Conservation (phyloP, 2,113 vertebrate genomes). For the Triplophysa siluroides region DNA sequence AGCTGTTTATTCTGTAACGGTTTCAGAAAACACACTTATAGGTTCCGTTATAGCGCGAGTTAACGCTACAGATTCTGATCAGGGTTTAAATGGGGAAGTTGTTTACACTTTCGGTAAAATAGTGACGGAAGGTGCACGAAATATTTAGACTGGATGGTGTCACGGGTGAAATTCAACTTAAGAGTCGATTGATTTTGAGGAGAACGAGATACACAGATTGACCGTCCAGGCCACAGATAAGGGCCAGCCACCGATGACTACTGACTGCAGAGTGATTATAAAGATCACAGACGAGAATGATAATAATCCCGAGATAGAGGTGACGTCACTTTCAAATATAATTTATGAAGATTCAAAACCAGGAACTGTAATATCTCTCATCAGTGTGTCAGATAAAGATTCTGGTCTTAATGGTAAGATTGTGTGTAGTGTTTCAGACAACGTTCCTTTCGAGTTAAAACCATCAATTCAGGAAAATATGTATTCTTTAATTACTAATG, state of each 20-base stretch:
- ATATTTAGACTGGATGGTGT: slow-evolving; percentile 59
- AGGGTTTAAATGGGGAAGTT: slow-evolving; percentile 61
- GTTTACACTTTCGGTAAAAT: slow-evolving; percentile 61
- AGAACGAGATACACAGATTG: slow-evolving; percentile 34
- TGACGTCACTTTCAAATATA: slow-evolving; percentile 62
- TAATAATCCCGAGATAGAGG: slow-evolving; percentile 64
- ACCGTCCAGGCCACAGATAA: slow-evolving; percentile 51
- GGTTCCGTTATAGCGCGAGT: slow-evolving; percentile 62
- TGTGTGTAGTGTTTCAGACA: slow-evolving; percentile 57
- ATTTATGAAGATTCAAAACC: slow-evolving; percentile 68
- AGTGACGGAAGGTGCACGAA: slow-evolving; percentile 55
- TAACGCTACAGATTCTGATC: slow-evolving; percentile 66
- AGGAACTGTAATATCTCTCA: slow-evolving; percentile 68
- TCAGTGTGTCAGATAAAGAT: slow-evolving; percentile 70
- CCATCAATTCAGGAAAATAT: slow-evolving; percentile 66
- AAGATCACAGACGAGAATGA: slow-evolving; percentile 60
- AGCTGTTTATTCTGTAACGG: slow-evolving; percentile 48
- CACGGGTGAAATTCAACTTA: slow-evolving; percentile 63
- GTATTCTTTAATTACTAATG: slow-evolving; percentile 68
- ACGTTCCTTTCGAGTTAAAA: slow-evolving; percentile 69
- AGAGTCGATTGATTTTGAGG: slow-evolving; percentile 54
- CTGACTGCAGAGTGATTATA: slow-evolving; percentile 54
- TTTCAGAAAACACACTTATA: slow-evolving; percentile 59
- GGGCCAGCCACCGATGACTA: slow-evolving; percentile 14
- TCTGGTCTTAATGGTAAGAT: slow-evolving; percentile 69